A percentile compares a stretch with the other conserved stretches of the same genome.
phyloP scores from a whole-genome alignment of 1,140 invertebrate genomes.

The Coelopa frigida region DNA sequence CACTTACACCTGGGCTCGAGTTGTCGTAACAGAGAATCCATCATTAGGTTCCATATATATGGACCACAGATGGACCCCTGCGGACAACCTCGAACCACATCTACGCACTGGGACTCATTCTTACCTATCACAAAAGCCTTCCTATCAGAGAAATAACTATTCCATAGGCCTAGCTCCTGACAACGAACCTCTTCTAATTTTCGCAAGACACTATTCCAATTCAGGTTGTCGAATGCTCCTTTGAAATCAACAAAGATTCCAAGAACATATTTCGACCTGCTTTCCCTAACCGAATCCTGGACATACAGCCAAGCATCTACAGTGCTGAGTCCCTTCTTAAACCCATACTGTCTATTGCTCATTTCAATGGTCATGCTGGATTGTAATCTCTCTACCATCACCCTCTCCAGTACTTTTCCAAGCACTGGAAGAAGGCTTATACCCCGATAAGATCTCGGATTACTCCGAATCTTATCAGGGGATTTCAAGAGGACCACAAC shows the following conservation, averaged over 20 bases:
- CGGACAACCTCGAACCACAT: constrained; percentile 15
- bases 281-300: background rate
- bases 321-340: background rate
- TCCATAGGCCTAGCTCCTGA: background rate
- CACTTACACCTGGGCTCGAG: constrained; percentile 4
- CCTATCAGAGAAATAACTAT: constrained; percentile 8
- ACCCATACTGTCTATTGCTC: constrained; percentile 1
- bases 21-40: constrained; percentile 16
- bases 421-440: constrained; percentile 26
- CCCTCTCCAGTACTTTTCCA: constrained; percentile 25
- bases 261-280: background rate
- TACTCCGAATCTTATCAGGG: background rate
- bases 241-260: constrained; percentile 3
- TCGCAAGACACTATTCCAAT: background rate
- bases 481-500: constrained; percentile 25
- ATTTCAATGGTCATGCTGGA: background rate
- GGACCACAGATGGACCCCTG: constrained; percentile 19
- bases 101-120: constrained; percentile 1
- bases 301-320: constrained; percentile 1
- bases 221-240: background rate
- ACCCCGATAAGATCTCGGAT: constrained; percentile 25
- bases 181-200: background rate
- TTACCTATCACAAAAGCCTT: constrained; percentile 3
- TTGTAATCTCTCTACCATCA: constrained; percentile 17
- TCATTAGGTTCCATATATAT: constrained; percentile 24